These are phyloP conservation scores for cattle (Bos taurus) DNA, from an alignment of 2,113 vertebrate genomes.

Conservation along the genomic window DNA sequence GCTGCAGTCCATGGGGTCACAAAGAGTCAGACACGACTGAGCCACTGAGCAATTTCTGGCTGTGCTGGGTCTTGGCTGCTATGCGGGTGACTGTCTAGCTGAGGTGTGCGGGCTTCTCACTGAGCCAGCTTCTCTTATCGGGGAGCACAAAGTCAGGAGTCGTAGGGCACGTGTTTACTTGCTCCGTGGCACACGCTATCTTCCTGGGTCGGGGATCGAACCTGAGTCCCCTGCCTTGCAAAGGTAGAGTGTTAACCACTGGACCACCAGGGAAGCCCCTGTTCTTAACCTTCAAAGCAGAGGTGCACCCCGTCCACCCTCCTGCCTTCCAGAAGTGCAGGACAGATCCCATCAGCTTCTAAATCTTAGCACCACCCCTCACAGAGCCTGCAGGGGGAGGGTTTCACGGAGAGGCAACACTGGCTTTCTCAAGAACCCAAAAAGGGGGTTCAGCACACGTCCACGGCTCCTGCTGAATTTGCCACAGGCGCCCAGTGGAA, in stretches of 20 bases:
- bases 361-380: background rate
- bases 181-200: rapidly evolving
- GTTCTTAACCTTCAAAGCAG: background rate
- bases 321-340: background rate
- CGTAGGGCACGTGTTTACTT: background rate
- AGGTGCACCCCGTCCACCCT: background rate
- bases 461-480: rapidly evolving
- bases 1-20: background rate
- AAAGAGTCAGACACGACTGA: background rate
- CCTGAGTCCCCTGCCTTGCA: background rate
- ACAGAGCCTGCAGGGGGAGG: background rate
- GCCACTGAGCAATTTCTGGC: background rate
- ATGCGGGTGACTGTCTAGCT: background rate
- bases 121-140: rapidly evolving
- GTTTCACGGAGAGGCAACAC: too few relatives aligned
- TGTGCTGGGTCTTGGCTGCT: background rate
- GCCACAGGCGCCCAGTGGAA: rapidly evolving
- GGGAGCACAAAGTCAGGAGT: rapidly evolving
- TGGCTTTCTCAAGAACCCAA: background rate
- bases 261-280: background rate
- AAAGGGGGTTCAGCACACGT: rapidly evolving
- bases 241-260: background rate
- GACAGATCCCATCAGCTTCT: background rate
- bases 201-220: background rate
- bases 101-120: background rate